A percentile compares a stretch with the other conserved stretches of the same genome.
Evolutionary conservation across 1,140 invertebrate species (phyloP).

Genomic region (Hylyphantes graminicola): DNA sequence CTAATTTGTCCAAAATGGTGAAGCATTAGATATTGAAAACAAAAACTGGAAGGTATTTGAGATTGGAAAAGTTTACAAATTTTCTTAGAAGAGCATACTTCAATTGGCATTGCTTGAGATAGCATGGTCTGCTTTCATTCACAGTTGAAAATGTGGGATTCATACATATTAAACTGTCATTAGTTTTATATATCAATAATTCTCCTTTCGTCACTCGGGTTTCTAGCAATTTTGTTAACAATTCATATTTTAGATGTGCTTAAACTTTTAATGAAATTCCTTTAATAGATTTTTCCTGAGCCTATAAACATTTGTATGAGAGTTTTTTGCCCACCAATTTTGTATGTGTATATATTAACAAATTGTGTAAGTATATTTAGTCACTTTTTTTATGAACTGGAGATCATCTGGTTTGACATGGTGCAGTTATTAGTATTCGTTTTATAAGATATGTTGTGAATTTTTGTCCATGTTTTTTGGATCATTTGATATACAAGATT

Average conservation of each 20-base stretch:
- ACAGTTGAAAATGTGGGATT: not conserved
- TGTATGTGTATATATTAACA: conserved; percentile 58
- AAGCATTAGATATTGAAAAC: conserved; percentile 59
- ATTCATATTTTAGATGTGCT: conserved; percentile 43
- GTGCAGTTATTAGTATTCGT: conserved; percentile 58
- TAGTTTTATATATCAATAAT: not conserved
- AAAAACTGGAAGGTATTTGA: conserved; percentile 11
- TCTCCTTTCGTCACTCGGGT: not conserved
- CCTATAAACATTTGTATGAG: conserved; percentile 51
- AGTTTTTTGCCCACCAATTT: conserved; percentile 57
- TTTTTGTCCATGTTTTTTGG: conserved; percentile 61
- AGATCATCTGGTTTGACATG: conserved; percentile 36
- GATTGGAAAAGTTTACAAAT: not conserved
- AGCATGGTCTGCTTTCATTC: conserved; percentile 21
- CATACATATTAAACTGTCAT: conserved; percentile 1
- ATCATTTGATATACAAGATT: conserved; percentile 59
- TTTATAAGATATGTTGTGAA: conserved; percentile 57
- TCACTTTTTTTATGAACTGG: conserved; percentile 54
- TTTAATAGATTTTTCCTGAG: conserved; percentile 52
- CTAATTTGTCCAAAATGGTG: conserved; percentile 51
- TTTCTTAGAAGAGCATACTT: conserved; percentile 10
- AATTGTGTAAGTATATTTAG: conserved; percentile 57
- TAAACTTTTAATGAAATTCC: conserved; percentile 42
- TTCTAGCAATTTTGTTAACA: conserved; percentile 36
- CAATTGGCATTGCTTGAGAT: conserved; percentile 10